Evolutionary conservation across 2,888 invertebrate species (phyloP).

Genomic region (Mycalesis mineus): DNA sequence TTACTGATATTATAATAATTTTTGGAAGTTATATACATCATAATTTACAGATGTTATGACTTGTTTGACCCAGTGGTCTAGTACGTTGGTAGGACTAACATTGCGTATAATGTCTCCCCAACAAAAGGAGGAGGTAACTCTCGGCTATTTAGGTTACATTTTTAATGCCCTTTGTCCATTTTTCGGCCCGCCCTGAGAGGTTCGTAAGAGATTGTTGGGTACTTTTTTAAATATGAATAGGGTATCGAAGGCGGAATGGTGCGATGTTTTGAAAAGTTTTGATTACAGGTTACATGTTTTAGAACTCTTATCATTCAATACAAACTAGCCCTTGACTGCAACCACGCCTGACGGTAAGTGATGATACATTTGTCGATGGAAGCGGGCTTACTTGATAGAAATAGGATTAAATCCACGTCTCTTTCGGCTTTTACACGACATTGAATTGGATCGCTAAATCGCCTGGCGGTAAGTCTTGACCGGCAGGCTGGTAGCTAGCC

Average conservation of each 20-base stretch:
- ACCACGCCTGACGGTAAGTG: no score
- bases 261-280: not conserved
- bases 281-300: not conserved
- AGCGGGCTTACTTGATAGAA: no score
- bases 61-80: not conserved
- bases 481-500: no score
- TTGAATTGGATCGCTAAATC: no score
- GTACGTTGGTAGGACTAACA: not conserved
- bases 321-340: no score
- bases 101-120: not conserved
- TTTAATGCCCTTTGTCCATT: conserved; percentile 1
- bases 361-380: no score
- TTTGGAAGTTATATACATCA: no score
- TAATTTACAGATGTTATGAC: no score
- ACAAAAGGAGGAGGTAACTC: not conserved
- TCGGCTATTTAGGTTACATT: not conserved
- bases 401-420: no score
- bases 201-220: not conserved
- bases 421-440: no score
- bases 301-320: not conserved
- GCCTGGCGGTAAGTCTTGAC: no score
- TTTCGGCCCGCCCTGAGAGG: conserved; percentile 1
- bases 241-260: not conserved
- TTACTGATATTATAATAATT: no score
- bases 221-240: not conserved